Conservation (phyloP, 2,888 invertebrate genomes). For the Cephus sareptanus region DNA sequence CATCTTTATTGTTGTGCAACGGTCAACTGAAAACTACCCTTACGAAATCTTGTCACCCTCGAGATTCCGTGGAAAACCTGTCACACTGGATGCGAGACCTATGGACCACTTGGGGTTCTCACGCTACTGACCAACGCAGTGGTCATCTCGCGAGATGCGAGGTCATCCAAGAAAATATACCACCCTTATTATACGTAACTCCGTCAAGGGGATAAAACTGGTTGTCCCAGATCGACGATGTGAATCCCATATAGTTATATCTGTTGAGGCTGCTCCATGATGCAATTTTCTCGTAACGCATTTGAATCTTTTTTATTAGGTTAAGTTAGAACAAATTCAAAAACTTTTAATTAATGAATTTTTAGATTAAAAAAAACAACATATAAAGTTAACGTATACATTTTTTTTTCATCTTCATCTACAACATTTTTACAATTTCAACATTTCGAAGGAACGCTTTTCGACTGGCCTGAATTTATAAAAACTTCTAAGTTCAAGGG, state of each 20-base stretch:
- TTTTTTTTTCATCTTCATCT: background rate
- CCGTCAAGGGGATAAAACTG: conserved; percentile 35
- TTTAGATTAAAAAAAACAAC: background rate
- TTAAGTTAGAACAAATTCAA: background rate
- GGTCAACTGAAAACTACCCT: background rate
- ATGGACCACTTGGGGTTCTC: conserved; percentile 57
- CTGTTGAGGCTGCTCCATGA: background rate
- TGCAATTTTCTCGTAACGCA: background rate
- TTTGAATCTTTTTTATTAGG: background rate
- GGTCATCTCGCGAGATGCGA: conserved; percentile 51
- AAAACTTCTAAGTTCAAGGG: background rate
- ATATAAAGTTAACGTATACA: background rate
- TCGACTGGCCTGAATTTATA: background rate
- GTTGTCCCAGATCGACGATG: conserved; percentile 20
- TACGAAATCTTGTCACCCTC: background rate
- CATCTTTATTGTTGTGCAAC: background rate
- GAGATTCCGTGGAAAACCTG: conserved; percentile 39
- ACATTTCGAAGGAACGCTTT: background rate
- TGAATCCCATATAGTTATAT: background rate
- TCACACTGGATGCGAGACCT: conserved; percentile 29
- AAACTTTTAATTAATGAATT: background rate
- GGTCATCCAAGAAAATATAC: conserved; percentile 24
- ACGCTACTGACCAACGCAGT: conserved; percentile 51
- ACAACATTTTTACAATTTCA: background rate
- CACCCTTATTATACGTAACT: background rate